phyloP scores from a whole-genome alignment of 2,797 vertebrate species.

The Neosalanx taihuensis region DNA sequence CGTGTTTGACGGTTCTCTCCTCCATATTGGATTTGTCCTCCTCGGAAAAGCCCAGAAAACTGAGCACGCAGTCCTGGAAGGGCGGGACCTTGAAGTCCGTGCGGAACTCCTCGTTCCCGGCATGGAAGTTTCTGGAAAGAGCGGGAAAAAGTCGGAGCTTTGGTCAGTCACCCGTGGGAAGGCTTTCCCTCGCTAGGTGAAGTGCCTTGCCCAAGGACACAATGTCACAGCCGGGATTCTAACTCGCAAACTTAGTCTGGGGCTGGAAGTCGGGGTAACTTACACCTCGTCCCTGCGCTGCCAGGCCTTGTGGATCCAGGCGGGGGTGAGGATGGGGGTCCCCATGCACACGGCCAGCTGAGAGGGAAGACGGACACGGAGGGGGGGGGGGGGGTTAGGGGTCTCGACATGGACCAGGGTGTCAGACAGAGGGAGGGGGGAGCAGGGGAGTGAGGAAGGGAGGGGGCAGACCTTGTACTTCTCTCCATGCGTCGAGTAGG shows the following conservation, averaged over 20 bases:
- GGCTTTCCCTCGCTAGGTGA: too few relatives aligned
- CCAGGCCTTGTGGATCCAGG: conserved; percentile 94
- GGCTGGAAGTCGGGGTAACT: conserved; percentile 57
- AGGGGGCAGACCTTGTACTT: conserved; percentile 88
- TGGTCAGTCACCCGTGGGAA: background rate
- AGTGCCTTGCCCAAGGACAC: too few relatives aligned
- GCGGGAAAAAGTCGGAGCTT: background rate
- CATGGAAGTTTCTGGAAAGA: conserved; percentile 78
- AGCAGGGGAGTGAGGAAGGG: background rate
- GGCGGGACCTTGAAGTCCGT: conserved; percentile 93
- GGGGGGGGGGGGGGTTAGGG: background rate
- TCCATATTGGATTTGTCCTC: conserved; percentile 95
- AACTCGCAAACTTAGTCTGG: too few relatives aligned
- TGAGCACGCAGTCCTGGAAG: conserved; percentile 93
- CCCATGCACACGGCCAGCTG: conserved; percentile 96
- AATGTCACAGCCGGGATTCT: too few relatives aligned
- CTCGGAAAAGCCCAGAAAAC: conserved; percentile 93
- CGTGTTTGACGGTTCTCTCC: conserved; percentile 95
- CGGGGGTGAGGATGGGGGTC: conserved; percentile 89
- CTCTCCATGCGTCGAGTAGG: conserved; percentile 91
- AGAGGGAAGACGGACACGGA: background rate
- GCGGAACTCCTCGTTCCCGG: conserved; percentile 83
- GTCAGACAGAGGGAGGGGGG: background rate
- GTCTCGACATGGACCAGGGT: background rate
- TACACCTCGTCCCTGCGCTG: conserved; percentile 87